phyloP scores from a whole-genome alignment of 2,113 vertebrate species.

The Hemibagrus wyckioides region DNA sequence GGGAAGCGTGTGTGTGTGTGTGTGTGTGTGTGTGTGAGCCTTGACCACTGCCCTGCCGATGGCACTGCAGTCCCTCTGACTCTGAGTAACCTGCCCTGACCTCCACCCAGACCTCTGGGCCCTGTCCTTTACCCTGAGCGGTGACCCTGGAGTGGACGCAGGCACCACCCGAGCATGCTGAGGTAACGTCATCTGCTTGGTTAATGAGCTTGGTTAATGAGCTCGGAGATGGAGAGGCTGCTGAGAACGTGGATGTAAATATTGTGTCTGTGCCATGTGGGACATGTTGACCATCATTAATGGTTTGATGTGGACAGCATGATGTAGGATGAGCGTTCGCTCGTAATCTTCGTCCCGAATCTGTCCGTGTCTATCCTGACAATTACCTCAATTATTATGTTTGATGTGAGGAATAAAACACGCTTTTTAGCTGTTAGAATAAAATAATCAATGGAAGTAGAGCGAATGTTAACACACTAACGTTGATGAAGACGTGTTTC shows the following conservation, averaged over 20 bases:
- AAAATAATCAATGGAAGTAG: not conserved
- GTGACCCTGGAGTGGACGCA: conserved; percentile 47
- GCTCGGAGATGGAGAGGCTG: conserved; percentile 37
- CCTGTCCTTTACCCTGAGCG: conserved; percentile 41
- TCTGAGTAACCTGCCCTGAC: conserved; percentile 67
- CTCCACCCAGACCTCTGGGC: conserved; percentile 61
- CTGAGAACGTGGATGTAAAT: conserved; percentile 43
- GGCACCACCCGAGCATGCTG: conserved; percentile 66
- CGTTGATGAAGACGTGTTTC: not conserved
- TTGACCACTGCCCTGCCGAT: conserved; percentile 50
- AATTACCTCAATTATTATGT: not conserved
- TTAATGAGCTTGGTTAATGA: conserved; percentile 48
- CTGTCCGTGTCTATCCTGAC: not conserved
- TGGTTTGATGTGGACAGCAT: not conserved
- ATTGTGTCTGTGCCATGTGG: not conserved
- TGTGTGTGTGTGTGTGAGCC: not conserved
- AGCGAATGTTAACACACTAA: not conserved
- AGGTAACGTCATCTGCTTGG: conserved; percentile 68
- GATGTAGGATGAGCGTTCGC: not conserved
- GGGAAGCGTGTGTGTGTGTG: not conserved
- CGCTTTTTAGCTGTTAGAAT: not conserved
- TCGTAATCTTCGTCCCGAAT: not conserved
- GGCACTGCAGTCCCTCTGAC: conserved; percentile 13
- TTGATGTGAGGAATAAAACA: not conserved
- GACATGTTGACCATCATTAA: not conserved